Evolutionary conservation across 1,140 invertebrate species (phyloP).

Genomic region (Lethrus apterus): DNA sequence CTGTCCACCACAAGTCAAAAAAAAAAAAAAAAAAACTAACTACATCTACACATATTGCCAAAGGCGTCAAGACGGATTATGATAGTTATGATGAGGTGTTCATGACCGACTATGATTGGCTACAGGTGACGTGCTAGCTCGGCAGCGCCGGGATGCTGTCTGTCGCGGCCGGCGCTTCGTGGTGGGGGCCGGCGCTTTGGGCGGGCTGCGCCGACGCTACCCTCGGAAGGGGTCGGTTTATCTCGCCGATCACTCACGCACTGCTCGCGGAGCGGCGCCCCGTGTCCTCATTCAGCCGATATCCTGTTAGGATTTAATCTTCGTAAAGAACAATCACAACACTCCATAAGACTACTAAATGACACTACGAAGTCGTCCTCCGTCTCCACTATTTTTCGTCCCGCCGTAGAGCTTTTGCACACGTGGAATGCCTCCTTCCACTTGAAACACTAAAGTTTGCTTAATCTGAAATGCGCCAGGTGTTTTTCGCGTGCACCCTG

Average conservation of each 20-base stretch:
- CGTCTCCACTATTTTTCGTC: background rate
- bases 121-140: conserved; percentile 35
- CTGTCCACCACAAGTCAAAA: conserved; percentile 25
- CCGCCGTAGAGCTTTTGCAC: background rate
- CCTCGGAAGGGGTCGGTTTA: conserved; percentile 34
- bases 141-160: conserved; percentile 39
- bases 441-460: background rate
- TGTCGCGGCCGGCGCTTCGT: conserved; percentile 30
- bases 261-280: conserved; percentile 13
- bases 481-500: conserved; percentile 12
- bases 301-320: background rate
- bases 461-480: background rate
- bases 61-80: background rate
- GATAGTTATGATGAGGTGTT: background rate
- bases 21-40: conserved; percentile 3
- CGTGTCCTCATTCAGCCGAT: background rate
- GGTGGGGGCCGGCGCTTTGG: conserved; percentile 38
- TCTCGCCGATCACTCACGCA: conserved; percentile 29
- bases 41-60: background rate
- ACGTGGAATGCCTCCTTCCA: background rate
- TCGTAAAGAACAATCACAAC: background rate
- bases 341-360: background rate
- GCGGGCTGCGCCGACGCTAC: conserved; percentile 36
- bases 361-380: background rate
- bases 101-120: conserved; percentile 25